Evolutionary conservation across 2,113 vertebrate species (phyloP).

Genomic region (Xyliphius kryptos): DNA sequence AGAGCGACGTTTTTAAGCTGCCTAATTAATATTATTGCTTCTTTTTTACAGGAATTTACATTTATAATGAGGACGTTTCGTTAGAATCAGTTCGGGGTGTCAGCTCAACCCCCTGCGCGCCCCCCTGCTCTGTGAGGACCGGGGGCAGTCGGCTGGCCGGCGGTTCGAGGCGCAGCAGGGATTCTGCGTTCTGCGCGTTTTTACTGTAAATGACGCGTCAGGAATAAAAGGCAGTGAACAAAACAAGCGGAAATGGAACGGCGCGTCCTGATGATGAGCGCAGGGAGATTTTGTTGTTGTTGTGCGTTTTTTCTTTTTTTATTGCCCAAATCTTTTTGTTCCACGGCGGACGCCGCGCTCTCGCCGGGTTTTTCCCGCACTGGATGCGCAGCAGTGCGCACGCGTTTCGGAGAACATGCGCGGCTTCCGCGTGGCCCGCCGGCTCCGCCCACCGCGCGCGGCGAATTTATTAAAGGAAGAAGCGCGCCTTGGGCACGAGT

Average conservation of each 20-base stretch:
- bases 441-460: background rate
- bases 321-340: slow-evolving; percentile 47
- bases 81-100: too few relatives aligned
- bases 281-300: slow-evolving; percentile 32
- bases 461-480: background rate
- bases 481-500: background rate
- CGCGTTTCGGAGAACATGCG: slow-evolving; percentile 52
- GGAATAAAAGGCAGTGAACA: slow-evolving; percentile 15
- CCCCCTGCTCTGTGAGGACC: too few relatives aligned
- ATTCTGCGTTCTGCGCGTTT: background rate
- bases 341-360: slow-evolving; percentile 34
- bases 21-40: too few relatives aligned
- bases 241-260: slow-evolving; percentile 28
- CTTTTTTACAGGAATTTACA: too few relatives aligned
- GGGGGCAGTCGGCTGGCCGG: background rate
- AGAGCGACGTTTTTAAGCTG: background rate
- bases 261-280: slow-evolving; percentile 25
- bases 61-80: too few relatives aligned
- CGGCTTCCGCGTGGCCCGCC: background rate
- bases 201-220: slow-evolving; percentile 18
- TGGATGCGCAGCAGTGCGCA: background rate
- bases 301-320: background rate
- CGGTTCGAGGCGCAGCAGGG: background rate
- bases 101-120: too few relatives aligned
- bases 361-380: slow-evolving; percentile 58